Base-by-base conservation (phyloP, 2,113 vertebrate genomes). In the Tragulus kanchil region DNA sequence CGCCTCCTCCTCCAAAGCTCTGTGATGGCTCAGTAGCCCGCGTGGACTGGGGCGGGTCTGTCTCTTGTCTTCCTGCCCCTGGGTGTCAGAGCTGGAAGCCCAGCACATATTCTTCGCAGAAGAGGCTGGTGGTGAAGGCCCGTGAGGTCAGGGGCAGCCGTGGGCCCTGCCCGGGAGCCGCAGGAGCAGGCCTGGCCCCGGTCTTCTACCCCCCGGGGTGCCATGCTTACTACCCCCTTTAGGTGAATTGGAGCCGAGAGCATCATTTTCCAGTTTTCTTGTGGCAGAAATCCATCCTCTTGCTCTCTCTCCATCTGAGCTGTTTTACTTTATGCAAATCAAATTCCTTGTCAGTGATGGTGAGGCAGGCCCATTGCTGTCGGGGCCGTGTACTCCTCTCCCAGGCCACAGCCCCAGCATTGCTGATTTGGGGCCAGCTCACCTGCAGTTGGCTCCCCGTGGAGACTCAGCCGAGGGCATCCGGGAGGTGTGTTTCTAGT, bases 321-420 rank as follows among this genome's bases (percentile, higher is more conserved):
- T 31, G 4, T 23, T 90, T 50, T 9, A 13, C 79, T 50, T 85
- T 71, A 13, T 54, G 58, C 45, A 85, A 11, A 25, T 64, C 31
- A 8, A 5, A n/a, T 14, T 36, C 6, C n/a, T 77, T 77, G 5
- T 28, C 7, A 28, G 56, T 2, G 26, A 58, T 21, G 12, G 0
- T 3, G 25, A 82, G 82, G 45, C 21, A 6, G 1, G 36, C 1
- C 19, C 23, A 3, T 14, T 48, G 10, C 79, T 50, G 26, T 15
- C 3, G 0, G 42, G n/a, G 62, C 48, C 1, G 1, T 79, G 8
- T 36, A 2, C 23, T 5, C 9, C 9, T 9, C 28, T 71, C n/a
- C 16, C 21, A n/a, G 17, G 13, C 17, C 64, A 48, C 36, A 9
- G 28, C 2, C 56, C 0, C 5, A 16, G n/a, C n/a, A n/a, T n/a